Percentiles rank a stretch among this genome's conserved stretches.
Evolutionary conservation across 2,797 vertebrate genomes (phyloP).

Genomic region (Morus bassanus): DNA sequence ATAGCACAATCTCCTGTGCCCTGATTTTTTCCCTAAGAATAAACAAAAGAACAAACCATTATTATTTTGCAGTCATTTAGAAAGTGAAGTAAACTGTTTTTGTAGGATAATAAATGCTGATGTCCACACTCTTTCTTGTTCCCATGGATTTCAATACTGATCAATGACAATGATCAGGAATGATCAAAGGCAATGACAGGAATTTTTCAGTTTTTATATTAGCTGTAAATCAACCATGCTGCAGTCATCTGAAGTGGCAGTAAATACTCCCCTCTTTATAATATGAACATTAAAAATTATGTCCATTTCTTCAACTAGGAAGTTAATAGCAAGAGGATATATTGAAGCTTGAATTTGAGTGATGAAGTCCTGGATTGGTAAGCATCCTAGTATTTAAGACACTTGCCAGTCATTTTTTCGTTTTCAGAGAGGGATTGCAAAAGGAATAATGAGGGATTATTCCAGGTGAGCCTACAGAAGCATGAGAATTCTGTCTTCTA

Average conservation of each 20-base stretch:
- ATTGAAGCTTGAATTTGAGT: slow-evolving; percentile 18
- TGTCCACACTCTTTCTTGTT: background rate
- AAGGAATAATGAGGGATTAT: background rate
- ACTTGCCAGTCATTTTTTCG: background rate
- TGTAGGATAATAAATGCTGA: background rate
- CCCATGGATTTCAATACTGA: background rate
- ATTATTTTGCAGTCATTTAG: background rate
- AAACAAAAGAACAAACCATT: background rate
- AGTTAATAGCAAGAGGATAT: slow-evolving; percentile 18
- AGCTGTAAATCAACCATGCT: slow-evolving; percentile 36
- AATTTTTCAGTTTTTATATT: background rate
- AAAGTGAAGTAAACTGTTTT: background rate
- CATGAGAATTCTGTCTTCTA: background rate
- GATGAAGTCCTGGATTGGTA: background rate
- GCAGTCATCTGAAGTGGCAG: background rate
- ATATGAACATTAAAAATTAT: slow-evolving; percentile 18
- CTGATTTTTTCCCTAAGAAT: background rate
- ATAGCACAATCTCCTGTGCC: background rate
- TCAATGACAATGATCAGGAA: background rate
- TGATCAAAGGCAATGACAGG: background rate
- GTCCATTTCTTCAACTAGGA: slow-evolving; percentile 24
- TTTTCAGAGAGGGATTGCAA: background rate
- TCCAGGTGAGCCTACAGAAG: background rate
- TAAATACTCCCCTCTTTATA: slow-evolving; percentile 2
- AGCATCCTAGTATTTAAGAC: background rate